Evolutionary conservation across 2,888 invertebrate genomes (phyloP), one percentile per base, ranked within the genome.

Genomic region (Amiota minor): DNA sequence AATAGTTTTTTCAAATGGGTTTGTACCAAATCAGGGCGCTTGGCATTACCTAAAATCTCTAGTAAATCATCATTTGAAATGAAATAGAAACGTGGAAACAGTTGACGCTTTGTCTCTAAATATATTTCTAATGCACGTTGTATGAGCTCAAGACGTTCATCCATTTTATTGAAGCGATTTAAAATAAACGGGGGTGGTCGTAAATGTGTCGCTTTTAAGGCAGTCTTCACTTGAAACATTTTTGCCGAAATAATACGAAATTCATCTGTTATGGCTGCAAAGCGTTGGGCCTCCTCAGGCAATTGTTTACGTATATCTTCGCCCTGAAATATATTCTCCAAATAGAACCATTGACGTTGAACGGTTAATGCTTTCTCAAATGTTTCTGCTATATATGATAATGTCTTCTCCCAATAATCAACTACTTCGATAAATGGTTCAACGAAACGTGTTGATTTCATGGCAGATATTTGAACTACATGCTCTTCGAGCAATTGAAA

Each of bases 1-100:
- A 97, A 97, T 53, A 97, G 91, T 87, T 97, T 97, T 87, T 96
- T 97, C 74, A 97, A 91, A 88, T 97, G 96, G 0, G 94, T 93
- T 90, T 97, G 97, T 73, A 97, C 93, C 62, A 94, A 90, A 82
- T 95, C 94, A 0, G 97, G 97, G 81, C 93, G 94, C 83, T 94
- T 95, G 0, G 96, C 94, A 88, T 97, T 96, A 0, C 96, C 97
- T 74, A 97, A 91, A 79, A 97, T 96, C 90, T 97, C 92, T 67
- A 93, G 86, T 20, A 93, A 85, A 79, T 93, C 93, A 81, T 95
- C 95, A 86, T 95, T 95, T n/a, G 95, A 95, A 77, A 95, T 92
- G 86, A 95, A 95, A 88, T 95, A 95, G 87, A 95, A 95, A 72
- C 95, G 90, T 14, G 97, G 97, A 89, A 97, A 97, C 61, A 95